phyloP scores from a whole-genome alignment of 1,140 invertebrate species.

The Ips nitidus region DNA sequence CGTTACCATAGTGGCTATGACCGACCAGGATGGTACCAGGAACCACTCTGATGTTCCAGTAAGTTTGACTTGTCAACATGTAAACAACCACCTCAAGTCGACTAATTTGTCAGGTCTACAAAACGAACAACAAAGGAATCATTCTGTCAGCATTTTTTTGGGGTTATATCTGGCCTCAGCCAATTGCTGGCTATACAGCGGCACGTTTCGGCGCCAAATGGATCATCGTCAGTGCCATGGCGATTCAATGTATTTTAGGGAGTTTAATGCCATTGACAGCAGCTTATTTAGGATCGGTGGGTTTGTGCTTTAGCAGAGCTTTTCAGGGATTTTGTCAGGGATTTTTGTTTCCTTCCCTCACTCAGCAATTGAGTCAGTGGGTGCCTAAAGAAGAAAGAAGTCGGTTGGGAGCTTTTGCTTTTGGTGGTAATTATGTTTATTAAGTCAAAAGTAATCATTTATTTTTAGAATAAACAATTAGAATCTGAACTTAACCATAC shows the following conservation, averaged over 20 bases:
- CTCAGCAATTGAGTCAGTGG: slow-evolving; percentile 81
- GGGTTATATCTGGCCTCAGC: slow-evolving; percentile 58
- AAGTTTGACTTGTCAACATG: slow-evolving; percentile 18
- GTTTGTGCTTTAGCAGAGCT: slow-evolving; percentile 65
- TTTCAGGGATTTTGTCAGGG: slow-evolving; percentile 78
- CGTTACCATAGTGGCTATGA: slow-evolving; percentile 65
- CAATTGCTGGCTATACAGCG: slow-evolving; percentile 67
- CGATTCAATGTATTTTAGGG: slow-evolving; percentile 55
- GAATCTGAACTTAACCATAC: too few relatives aligned
- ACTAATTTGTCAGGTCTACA: slow-evolving; percentile 38
- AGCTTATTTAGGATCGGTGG: slow-evolving; percentile 58
- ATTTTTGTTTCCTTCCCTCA: slow-evolving; percentile 74
- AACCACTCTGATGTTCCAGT: slow-evolving; percentile 39
- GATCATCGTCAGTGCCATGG: slow-evolving; percentile 61
- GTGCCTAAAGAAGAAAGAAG: slow-evolving; percentile 61
- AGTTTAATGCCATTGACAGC: slow-evolving; percentile 54
- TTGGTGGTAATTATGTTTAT: slow-evolving; percentile 46
- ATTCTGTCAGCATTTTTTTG: slow-evolving; percentile 70
- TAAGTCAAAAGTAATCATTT: too few relatives aligned
- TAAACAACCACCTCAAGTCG: background rate
- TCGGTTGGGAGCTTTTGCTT: slow-evolving; percentile 58
- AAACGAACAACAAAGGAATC: slow-evolving; percentile 56
- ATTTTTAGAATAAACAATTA: too few relatives aligned
- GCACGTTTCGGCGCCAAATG: slow-evolving; percentile 63
- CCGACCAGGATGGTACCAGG: slow-evolving; percentile 44